A percentile compares a stretch with the other conserved stretches of the same genome.
phyloP scores from a whole-genome alignment of 2,888 invertebrate species.

The Drosophila pseudotalamancana region DNA sequence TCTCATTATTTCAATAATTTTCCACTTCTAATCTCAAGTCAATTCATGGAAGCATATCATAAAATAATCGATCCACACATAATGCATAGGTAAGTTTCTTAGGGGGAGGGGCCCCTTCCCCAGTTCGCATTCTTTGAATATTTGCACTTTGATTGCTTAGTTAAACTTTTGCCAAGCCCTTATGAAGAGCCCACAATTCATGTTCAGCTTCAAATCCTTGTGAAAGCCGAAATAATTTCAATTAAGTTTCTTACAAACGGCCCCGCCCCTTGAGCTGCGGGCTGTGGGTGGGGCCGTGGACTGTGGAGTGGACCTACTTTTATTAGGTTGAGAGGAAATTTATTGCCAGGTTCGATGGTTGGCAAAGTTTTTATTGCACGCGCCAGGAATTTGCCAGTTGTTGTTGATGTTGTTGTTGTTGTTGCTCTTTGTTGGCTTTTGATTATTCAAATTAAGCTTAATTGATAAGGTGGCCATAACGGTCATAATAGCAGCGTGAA shows the following conservation, averaged over 20 bases:
- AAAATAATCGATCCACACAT: conserved; percentile 2
- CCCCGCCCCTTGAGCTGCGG: not conserved
- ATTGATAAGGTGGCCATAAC: conserved; percentile 70
- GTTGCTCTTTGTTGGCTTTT: conserved; percentile 71
- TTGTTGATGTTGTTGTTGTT: conserved; percentile 50
- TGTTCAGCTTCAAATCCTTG: conserved; percentile 8
- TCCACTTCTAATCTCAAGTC: not conserved
- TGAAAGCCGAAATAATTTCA: conserved; percentile 67
- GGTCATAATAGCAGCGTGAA: not conserved
- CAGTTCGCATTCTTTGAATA: conserved; percentile 17
- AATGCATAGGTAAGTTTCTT: conserved; percentile 11
- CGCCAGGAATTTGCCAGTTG: conserved; percentile 39
- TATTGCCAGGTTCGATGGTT: conserved; percentile 75
- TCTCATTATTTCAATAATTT: too few relatives aligned
- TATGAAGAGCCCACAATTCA: not conserved
- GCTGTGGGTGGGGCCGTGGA: conserved; percentile 4
- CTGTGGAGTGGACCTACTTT: conserved; percentile 51
- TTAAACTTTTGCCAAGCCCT: conserved; percentile 46
- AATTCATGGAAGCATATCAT: not conserved
- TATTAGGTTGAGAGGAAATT: conserved; percentile 71
- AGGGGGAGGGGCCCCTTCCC: not conserved
- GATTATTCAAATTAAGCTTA: conserved; percentile 75
- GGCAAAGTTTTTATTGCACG: conserved; percentile 72
- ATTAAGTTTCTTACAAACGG: conserved; percentile 69
- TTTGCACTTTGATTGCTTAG: conserved; percentile 66